phyloP scores from a whole-genome alignment of 2,113 vertebrate genomes.

The Gavia stellata region DNA sequence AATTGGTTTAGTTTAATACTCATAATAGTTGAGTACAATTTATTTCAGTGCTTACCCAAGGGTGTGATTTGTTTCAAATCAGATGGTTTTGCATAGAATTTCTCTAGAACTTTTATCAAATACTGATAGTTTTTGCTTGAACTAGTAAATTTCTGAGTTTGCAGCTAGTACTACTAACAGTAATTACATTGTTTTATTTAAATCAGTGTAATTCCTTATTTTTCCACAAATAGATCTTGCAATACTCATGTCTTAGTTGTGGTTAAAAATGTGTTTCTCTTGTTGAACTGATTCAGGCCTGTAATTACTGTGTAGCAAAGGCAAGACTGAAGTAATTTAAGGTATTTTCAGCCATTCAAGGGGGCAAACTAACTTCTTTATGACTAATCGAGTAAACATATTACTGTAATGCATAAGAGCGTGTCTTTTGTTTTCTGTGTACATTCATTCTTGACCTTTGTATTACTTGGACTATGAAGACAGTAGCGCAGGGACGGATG shows the following conservation, averaged over 20 bases:
- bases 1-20: neutral
- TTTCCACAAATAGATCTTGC: neutral
- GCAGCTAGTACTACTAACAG: neutral
- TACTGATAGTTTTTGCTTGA: neutral
- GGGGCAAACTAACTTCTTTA: neutral
- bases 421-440: neutral
- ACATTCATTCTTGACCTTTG: neutral
- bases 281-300: neutral
- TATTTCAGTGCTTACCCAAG: neutral
- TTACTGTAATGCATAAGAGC: neutral
- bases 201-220: neutral
- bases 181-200: neutral
- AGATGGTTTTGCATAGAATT: neutral
- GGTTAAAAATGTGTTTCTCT: neutral
- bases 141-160: neutral
- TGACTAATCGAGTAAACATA: neutral
- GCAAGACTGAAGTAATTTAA: neutral
- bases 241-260: neutral
- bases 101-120: neutral
- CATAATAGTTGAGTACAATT: neutral
- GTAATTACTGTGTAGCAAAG: neutral
- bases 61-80: neutral
- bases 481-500: fast-evolving
- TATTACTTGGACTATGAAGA: neutral
- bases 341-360: neutral